phyloP scores from a whole-genome alignment of 2,797 vertebrate genomes.

The Coregonus suidteri region DNA sequence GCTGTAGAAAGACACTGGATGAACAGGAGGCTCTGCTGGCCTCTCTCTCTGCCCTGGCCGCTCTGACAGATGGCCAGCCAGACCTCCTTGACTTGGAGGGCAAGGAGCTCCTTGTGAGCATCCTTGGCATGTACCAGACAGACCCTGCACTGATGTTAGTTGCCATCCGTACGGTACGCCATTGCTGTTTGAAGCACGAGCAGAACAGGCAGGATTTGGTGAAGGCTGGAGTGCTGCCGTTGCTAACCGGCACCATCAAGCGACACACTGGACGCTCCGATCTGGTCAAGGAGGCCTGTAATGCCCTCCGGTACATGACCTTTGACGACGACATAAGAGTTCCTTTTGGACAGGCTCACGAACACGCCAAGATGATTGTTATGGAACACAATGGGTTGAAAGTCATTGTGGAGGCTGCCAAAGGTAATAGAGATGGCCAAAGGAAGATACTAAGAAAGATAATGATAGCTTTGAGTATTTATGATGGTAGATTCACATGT shows the following conservation, averaged over 20 bases:
- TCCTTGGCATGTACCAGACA: constrained; percentile 53
- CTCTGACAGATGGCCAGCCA: constrained; percentile 87
- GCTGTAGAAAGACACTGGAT: constrained; percentile 69
- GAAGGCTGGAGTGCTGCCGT: constrained; percentile 76
- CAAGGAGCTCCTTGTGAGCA: constrained; percentile 75
- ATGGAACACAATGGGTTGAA: constrained; percentile 85
- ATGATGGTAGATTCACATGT: neutral
- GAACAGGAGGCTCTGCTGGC: constrained; percentile 63
- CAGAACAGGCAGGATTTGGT: constrained; percentile 89
- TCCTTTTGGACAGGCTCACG: constrained; percentile 88
- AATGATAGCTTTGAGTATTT: neutral
- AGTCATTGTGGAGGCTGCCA: constrained; percentile 86
- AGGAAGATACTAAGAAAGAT: neutral
- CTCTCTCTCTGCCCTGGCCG: constrained; percentile 74
- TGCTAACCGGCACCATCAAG: constrained; percentile 74
- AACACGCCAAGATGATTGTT: constrained; percentile 92
- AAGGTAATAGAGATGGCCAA: constrained; percentile 74
- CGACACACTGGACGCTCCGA: constrained; percentile 67
- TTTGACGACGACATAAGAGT: constrained; percentile 93
- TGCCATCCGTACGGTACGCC: constrained; percentile 73
- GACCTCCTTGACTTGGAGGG: constrained; percentile 86
- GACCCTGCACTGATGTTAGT: constrained; percentile 63
- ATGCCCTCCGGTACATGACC: constrained; percentile 85
- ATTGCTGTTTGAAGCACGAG: constrained; percentile 91
- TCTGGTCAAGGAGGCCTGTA: constrained; percentile 79